A percentile compares a stretch with the other conserved stretches of the same genome.
Evolutionary conservation across 2,113 vertebrate species (phyloP).

Genomic region (Chionodraco myersi): DNA sequence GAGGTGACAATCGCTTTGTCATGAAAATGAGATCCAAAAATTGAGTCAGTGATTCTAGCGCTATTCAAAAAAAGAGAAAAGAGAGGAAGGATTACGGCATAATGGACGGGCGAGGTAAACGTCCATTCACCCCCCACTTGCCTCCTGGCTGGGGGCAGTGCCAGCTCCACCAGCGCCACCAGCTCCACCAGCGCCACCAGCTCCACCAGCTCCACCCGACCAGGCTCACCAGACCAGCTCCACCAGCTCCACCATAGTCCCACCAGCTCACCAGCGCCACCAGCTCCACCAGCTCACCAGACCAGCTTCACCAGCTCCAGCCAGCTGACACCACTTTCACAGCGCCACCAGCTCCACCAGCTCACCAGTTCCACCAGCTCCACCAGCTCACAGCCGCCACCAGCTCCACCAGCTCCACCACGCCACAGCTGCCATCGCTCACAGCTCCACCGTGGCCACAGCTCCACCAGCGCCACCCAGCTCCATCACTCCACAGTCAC

Average conservation of each 20-base stretch:
- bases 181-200: conserved; percentile 50
- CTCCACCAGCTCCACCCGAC: conserved; percentile 60
- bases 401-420: conserved; percentile 30
- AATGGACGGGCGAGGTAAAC: conserved; percentile 83
- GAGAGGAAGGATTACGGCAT: conserved; percentile 92
- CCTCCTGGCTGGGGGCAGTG: conserved; percentile 77
- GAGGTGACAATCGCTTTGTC: conserved; percentile 91
- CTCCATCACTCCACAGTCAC: no score
- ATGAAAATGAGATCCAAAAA: conserved; percentile 97
- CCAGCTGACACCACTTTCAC: conserved; percentile 47
- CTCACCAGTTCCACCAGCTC: conserved; percentile 36
- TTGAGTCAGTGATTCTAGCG: conserved; percentile 95
- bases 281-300: conserved; percentile 56
- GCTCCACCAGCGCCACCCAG: conserved; percentile 22
- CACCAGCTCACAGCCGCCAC: not conserved
- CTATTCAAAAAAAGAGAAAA: conserved; percentile 89
- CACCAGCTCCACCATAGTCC: conserved; percentile 57
- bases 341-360: conserved; percentile 33
- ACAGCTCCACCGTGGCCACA: not conserved
- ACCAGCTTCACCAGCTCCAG: conserved; percentile 57
- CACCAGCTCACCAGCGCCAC: conserved; percentile 59
- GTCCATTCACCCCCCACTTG: conserved; percentile 68
- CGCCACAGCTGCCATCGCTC: no score
- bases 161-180: conserved; percentile 52
- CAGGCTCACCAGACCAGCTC: no score